Evolutionary conservation across 2,113 vertebrate genomes (phyloP).

Genomic region (Pyrgilauda ruficollis): DNA sequence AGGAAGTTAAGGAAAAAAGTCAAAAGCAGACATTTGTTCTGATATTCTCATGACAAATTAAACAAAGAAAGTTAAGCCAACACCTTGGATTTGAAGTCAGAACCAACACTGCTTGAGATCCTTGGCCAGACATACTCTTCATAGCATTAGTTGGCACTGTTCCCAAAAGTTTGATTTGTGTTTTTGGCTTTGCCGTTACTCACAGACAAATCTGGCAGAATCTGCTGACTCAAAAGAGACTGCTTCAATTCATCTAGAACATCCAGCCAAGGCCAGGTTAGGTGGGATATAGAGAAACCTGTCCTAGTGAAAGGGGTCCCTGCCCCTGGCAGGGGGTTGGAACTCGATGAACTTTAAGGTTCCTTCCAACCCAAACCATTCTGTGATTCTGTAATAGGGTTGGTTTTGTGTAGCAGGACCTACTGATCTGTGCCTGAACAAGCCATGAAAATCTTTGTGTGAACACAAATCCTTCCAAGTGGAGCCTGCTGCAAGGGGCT

Average conservation of each 20-base stretch:
- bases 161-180: background rate
- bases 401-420: background rate
- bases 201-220: background rate
- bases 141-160: background rate
- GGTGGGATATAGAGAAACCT: background rate
- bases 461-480: background rate
- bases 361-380: background rate
- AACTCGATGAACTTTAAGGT: background rate
- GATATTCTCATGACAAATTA: background rate
- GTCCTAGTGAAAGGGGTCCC: background rate
- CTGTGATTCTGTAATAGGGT: background rate
- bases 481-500: background rate
- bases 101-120: background rate
- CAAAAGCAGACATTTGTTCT: background rate
- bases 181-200: background rate
- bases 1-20: background rate
- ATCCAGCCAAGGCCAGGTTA: background rate
- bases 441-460: accelerated
- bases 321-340: background rate
- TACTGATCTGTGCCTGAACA: background rate
- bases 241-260: background rate
- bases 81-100: background rate
- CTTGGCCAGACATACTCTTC: background rate
- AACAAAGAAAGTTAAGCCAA: background rate
- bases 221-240: background rate